Percentiles rank a stretch among this genome's conserved stretches.
phyloP scores from a whole-genome alignment of 2,113 vertebrate genomes.

The Lanius ludovicianus region DNA sequence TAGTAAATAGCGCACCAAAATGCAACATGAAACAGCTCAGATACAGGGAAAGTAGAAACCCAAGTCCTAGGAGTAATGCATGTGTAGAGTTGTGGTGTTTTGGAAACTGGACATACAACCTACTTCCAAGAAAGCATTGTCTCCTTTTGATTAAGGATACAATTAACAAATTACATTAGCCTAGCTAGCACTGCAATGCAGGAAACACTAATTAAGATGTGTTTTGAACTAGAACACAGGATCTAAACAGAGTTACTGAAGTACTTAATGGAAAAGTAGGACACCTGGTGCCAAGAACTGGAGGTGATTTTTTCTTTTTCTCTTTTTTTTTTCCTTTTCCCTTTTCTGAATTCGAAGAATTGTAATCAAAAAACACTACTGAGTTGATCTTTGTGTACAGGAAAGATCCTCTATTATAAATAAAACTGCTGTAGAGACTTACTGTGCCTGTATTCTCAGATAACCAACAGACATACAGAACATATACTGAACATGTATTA shows the following conservation, averaged over 20 bases:
- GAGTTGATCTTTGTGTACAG: not conserved
- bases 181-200: not conserved
- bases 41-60: not conserved
- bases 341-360: not conserved
- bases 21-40: not conserved
- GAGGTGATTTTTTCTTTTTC: conserved; percentile 62
- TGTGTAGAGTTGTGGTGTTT: not conserved
- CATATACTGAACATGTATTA: not conserved
- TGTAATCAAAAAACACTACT: not conserved
- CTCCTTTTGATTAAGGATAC: conserved; percentile 2
- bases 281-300: conserved; percentile 67
- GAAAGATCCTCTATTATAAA: not conserved
- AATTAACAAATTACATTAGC: not conserved
- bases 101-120: not conserved
- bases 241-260: conserved; percentile 58
- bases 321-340: not conserved
- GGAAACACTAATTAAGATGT: conserved; percentile 50
- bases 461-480: not conserved
- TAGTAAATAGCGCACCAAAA: not conserved
- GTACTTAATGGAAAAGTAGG: conserved; percentile 81
- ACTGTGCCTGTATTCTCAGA: not conserved
- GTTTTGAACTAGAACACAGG: conserved; percentile 52
- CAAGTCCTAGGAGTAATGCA: not conserved
- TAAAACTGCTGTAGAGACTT: not conserved
- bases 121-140: not conserved